Conservation (phyloP, 1,140 invertebrate genomes). For the Trichomalopsis sarcophagae region DNA sequence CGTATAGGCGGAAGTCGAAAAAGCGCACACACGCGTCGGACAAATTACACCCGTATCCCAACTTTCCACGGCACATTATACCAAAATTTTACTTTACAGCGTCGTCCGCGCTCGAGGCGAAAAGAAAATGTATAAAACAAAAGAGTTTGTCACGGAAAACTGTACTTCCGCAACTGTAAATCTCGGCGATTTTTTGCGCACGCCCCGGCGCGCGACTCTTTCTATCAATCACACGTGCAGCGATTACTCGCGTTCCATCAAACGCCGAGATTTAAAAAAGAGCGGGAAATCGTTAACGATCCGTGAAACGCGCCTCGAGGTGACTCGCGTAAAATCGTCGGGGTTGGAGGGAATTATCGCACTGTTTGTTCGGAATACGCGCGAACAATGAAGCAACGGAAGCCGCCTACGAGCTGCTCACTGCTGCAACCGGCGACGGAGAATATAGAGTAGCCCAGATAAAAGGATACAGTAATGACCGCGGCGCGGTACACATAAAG, state of each 20-base stretch:
- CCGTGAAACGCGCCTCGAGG: neutral
- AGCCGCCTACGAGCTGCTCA: too few species aligned
- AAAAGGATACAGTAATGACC: neutral
- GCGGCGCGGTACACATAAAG: neutral
- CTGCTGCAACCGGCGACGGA: too few species aligned
- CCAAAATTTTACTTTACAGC: too few species aligned
- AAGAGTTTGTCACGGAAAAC: conserved; percentile 5
- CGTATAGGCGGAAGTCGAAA: too few species aligned
- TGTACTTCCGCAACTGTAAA: conserved; percentile 32
- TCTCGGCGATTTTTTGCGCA: neutral
- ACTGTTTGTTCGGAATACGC: neutral
- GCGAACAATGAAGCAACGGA: neutral
- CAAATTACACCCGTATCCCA: too few species aligned
- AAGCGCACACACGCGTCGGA: too few species aligned
- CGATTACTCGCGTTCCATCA: conserved; percentile 38
- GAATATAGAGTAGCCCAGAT: neutral
- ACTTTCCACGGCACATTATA: too few species aligned
- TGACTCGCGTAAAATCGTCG: too few species aligned
- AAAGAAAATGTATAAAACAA: neutral
- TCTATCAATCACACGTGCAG: conserved; percentile 22
- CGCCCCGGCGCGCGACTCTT: conserved; percentile 1
- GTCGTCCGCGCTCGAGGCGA: too few species aligned
- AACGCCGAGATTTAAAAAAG: conserved; percentile 37
- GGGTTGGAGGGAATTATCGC: too few species aligned
- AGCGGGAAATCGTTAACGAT: conserved; percentile 5